These are phyloP conservation scores for Julus scandinavius DNA, from an alignment of 2,888 invertebrate species.

Conservation along the genomic window DNA sequence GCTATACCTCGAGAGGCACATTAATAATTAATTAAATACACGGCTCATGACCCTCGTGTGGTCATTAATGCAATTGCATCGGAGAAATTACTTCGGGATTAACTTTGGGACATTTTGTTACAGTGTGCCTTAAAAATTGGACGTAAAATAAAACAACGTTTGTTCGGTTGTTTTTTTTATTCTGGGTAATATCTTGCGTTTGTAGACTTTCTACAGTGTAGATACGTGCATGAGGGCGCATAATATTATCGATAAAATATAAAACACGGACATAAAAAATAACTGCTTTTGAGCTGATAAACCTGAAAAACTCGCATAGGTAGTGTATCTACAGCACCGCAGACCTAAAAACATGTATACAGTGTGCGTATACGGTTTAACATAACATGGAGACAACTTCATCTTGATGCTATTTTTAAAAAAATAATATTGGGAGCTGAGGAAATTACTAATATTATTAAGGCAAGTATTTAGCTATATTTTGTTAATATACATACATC, in stretches of 20 bases:
- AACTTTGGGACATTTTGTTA: background rate
- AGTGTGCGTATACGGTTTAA: no score
- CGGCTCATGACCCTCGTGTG: background rate
- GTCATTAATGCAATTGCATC: background rate
- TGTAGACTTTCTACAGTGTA: background rate
- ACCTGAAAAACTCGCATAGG: background rate
- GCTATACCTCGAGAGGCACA: background rate
- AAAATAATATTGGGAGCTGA: no score
- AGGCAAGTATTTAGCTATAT: no score
- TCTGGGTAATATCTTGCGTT: background rate
- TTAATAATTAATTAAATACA: background rate
- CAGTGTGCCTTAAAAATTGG: background rate
- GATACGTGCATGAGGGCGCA: slow-evolving; percentile 5
- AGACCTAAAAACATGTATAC: background rate
- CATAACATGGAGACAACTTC: no score
- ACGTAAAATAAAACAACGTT: background rate
- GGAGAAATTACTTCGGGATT: background rate
- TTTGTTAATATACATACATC: no score
- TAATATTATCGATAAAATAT: slow-evolving; percentile 6
- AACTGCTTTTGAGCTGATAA: background rate
- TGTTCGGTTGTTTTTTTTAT: background rate
- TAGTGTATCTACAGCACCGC: background rate
- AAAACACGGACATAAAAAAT: slow-evolving; percentile 6
- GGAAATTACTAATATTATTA: no score
- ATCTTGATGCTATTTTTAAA: no score